These are phyloP conservation scores for Anseranas semipalmata DNA, from an alignment of 2,113 vertebrate genomes.

Conservation along the genomic window DNA sequence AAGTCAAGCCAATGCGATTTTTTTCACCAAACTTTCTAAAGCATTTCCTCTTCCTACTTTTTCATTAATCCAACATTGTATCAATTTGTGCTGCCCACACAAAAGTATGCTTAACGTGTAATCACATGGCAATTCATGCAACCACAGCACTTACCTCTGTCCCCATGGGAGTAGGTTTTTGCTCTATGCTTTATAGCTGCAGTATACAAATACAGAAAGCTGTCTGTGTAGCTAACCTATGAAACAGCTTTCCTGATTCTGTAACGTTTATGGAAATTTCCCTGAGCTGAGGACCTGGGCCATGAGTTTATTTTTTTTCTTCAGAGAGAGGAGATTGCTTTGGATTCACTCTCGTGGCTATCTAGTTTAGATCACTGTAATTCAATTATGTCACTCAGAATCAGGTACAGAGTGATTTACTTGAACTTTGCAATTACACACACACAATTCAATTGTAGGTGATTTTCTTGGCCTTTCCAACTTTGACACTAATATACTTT, in stretches of 20 bases:
- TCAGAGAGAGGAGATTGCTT: neutral
- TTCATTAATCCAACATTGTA: neutral
- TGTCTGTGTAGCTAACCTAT: neutral
- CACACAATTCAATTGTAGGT: slow-evolving; percentile 26
- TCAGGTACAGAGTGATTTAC: slow-evolving; percentile 32
- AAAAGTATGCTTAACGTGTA: neutral
- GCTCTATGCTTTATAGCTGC: neutral
- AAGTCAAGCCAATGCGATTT: neutral
- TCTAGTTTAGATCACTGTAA: slow-evolving; percentile 30
- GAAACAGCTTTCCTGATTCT: neutral
- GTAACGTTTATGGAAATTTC: neutral
- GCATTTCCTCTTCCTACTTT: neutral
- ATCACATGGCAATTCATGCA: neutral
- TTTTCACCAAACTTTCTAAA: neutral
- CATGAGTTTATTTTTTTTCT: neutral
- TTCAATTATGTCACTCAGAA: slow-evolving; percentile 47
- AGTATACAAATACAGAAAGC: neutral
- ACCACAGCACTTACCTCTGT: neutral
- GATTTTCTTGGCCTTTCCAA: slow-evolving; percentile 56
- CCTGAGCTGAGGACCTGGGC: neutral
- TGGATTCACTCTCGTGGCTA: neutral
- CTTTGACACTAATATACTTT: slow-evolving; percentile 55
- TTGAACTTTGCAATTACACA: slow-evolving; percentile 58
- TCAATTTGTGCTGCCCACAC: neutral
- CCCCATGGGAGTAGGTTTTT: neutral